These are phyloP conservation scores for Bovichtus diacanthus DNA, from an alignment of 2,797 vertebrate species.

Conservation along the genomic window DNA sequence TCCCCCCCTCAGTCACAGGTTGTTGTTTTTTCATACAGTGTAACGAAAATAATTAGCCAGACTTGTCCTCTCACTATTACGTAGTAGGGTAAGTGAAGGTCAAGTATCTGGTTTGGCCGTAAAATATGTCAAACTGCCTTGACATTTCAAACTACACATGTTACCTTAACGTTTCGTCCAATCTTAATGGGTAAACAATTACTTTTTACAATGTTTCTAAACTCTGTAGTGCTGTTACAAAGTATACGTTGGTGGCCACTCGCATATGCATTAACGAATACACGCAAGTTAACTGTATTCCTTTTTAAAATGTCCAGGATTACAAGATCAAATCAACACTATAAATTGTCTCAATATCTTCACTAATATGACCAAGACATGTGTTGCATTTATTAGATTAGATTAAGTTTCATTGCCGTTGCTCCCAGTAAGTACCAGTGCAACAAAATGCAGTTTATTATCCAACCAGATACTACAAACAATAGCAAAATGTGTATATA, in stretches of 20 bases:
- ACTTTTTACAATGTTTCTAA: background rate
- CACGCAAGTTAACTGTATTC: background rate
- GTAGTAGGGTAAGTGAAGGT: slow-evolving; percentile 49
- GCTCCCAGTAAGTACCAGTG: background rate
- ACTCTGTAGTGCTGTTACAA: background rate
- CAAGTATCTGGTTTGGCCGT: slow-evolving; percentile 9
- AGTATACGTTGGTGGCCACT: background rate
- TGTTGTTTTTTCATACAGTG: background rate
- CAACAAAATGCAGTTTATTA: background rate
- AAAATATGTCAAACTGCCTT: slow-evolving; percentile 18
- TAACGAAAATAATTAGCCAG: background rate
- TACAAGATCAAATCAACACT: background rate
- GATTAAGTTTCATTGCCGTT: background rate
- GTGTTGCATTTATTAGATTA: background rate
- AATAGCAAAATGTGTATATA: too few relatives aligned
- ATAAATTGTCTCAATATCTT: background rate
- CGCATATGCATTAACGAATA: background rate
- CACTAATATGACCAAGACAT: background rate
- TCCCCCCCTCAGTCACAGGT: too few relatives aligned
- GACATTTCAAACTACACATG: background rate
- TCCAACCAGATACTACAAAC: background rate
- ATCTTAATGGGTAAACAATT: background rate
- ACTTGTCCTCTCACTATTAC: background rate
- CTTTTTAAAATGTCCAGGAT: background rate
- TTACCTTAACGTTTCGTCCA: background rate